These are phyloP conservation scores for Gastracanthus pulcherrimus DNA, from an alignment of 2,888 invertebrate species.

Conservation along the genomic window DNA sequence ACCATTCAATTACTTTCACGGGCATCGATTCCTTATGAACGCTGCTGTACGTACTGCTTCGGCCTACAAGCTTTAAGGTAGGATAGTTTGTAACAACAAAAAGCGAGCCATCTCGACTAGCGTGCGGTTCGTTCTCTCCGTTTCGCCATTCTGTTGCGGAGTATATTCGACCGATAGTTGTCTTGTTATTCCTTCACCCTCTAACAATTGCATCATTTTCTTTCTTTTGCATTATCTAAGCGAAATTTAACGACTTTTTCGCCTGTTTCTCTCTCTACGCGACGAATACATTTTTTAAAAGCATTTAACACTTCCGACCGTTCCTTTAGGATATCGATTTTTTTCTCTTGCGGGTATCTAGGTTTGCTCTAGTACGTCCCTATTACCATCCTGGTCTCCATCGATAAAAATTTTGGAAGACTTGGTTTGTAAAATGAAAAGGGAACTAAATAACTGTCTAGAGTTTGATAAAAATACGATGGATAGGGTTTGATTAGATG, in stretches of 20 bases:
- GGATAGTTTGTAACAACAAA: conserved; percentile 61
- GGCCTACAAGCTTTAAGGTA: conserved; percentile 65
- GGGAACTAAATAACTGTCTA: too few relatives aligned
- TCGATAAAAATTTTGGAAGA: too few relatives aligned
- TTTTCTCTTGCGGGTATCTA: too few relatives aligned
- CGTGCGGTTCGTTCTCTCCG: conserved; percentile 64
- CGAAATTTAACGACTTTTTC: conserved; percentile 46
- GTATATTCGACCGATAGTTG: conserved; percentile 63
- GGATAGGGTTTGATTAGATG: too few relatives aligned
- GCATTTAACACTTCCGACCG: conserved; percentile 54
- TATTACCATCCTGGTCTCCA: too few relatives aligned
- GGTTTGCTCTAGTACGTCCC: too few relatives aligned
- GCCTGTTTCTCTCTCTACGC: conserved; percentile 51
- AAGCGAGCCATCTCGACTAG: conserved; percentile 63
- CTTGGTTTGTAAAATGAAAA: too few relatives aligned
- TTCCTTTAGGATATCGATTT: too few relatives aligned
- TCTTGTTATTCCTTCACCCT: conserved; percentile 50
- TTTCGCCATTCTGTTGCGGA: conserved; percentile 67
- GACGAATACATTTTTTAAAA: conserved; percentile 51
- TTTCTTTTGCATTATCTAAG: conserved; percentile 59
- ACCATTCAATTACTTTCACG: conserved; percentile 48
- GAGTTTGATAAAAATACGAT: too few relatives aligned
- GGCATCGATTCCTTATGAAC: conserved; percentile 64
- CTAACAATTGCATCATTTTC: conserved; percentile 41
- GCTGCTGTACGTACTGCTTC: conserved; percentile 65